Conservation (phyloP, 1,140 invertebrate species). For the Eurytemora carolleeae region DNA sequence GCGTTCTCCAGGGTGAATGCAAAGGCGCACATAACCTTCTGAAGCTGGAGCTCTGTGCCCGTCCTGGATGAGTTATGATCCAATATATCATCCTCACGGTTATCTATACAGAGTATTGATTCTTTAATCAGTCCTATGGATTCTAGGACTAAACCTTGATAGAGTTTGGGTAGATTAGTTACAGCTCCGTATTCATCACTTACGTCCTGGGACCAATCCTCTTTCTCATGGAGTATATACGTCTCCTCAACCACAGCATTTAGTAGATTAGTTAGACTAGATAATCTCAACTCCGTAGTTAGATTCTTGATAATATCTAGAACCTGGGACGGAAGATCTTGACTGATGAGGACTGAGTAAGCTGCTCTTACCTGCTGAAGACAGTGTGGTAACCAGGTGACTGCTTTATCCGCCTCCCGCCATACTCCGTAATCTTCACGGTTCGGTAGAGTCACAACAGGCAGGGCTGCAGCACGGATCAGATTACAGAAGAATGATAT, state of each 20-base stretch:
- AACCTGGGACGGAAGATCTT: constrained; percentile 58
- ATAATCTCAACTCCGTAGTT: constrained; percentile 63
- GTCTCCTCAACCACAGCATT: constrained; percentile 61
- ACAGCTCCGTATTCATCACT: constrained; percentile 55
- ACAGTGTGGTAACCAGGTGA: constrained; percentile 52
- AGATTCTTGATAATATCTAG: constrained; percentile 59
- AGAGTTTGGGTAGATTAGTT: constrained; percentile 61
- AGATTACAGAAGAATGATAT: constrained; percentile 43
- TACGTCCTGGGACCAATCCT: constrained; percentile 71
- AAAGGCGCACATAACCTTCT: constrained; percentile 39
- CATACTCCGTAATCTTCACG: constrained; percentile 11
- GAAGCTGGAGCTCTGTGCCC: constrained; percentile 43
- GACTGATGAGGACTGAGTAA: constrained; percentile 42
- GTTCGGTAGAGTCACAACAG: neutral
- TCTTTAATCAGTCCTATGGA: constrained; percentile 65
- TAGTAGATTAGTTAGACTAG: constrained; percentile 64
- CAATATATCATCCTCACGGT: constrained; percentile 47
- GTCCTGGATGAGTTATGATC: constrained; percentile 39
- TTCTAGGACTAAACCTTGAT: constrained; percentile 61
- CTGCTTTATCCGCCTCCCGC: constrained; percentile 2
- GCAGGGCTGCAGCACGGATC: constrained; percentile 35
- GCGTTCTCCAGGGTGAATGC: constrained; percentile 18
- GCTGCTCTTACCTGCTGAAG: constrained; percentile 45
- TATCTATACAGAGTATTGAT: constrained; percentile 43
- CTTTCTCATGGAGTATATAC: constrained; percentile 48